Conservation (phyloP, 2,888 invertebrate genomes). For the Hecatera dysodea region DNA sequence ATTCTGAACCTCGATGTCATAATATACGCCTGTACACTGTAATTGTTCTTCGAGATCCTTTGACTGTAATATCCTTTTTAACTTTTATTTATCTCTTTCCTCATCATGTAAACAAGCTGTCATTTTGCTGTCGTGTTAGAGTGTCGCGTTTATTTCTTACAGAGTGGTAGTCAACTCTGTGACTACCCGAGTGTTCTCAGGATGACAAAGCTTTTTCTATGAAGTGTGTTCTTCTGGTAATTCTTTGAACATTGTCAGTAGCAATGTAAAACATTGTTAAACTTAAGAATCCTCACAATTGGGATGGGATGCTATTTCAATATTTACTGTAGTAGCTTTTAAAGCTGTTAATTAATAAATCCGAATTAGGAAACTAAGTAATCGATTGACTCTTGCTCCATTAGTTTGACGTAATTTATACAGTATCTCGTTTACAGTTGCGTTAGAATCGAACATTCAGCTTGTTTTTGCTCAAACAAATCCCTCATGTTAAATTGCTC, state of each 20-base stretch:
- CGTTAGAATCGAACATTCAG: not conserved
- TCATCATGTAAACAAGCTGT: conserved; percentile 1
- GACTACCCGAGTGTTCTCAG: not conserved
- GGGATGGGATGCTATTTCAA: not conserved
- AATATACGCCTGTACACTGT: not conserved
- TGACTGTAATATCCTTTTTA: not conserved
- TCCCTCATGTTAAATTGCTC: not conserved
- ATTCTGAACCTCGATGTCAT: not conserved
- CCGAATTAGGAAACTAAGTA: not conserved
- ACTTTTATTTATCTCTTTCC: not conserved
- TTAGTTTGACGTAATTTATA: not conserved
- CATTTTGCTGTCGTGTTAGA: conserved; percentile 9
- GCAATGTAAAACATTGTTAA: not conserved
- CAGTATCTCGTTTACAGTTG: not conserved
- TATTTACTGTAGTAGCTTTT: not conserved
- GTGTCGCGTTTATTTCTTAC: conserved; percentile 19
- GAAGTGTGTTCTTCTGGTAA: not conserved
- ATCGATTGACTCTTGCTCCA: not conserved
- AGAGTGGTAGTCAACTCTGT: not conserved
- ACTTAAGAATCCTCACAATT: not conserved
- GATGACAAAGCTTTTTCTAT: conserved; percentile 1
- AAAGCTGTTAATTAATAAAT: not conserved
- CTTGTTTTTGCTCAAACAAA: not conserved
- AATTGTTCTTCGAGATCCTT: conserved; percentile 4
- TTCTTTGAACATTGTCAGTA: not conserved